Evolutionary conservation across 2,888 invertebrate genomes (phyloP).

Genomic region (Yponomeuta plumbellus): DNA sequence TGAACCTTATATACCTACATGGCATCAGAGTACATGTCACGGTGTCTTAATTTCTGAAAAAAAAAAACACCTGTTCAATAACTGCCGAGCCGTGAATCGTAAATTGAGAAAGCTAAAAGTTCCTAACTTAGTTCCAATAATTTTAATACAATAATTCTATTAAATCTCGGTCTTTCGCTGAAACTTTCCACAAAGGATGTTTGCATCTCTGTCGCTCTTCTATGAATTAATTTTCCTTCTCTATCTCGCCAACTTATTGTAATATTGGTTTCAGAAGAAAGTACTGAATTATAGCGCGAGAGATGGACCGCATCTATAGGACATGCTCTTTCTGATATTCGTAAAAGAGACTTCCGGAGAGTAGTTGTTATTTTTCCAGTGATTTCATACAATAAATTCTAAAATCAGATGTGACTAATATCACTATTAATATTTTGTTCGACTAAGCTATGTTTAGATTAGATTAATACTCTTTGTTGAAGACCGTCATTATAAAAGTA

Average conservation of each 20-base stretch:
- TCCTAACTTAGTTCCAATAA: background rate
- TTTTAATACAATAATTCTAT: constrained; percentile 2
- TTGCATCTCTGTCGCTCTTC: background rate
- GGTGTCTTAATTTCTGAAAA: background rate
- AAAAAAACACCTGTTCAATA: background rate
- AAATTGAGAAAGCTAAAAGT: background rate
- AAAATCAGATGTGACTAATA: too few species aligned
- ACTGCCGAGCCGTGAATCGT: background rate
- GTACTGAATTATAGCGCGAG: background rate
- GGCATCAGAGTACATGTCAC: background rate
- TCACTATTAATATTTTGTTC: too few species aligned
- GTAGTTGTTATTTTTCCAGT: too few species aligned
- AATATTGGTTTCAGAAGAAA: constrained; percentile 1
- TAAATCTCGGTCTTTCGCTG: background rate
- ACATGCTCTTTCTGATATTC: too few species aligned
- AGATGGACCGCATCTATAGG: background rate
- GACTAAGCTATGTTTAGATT: too few species aligned
- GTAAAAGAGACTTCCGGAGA: background rate
- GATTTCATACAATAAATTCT: too few species aligned
- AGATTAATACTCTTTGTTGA: too few species aligned
- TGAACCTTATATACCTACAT: too few species aligned
- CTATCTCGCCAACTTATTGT: background rate
- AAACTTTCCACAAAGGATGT: background rate
- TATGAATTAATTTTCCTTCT: background rate
- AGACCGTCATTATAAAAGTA: too few species aligned